Evolutionary conservation across 2,113 vertebrate genomes (phyloP).

Genomic region (Cyrtonyx montezumae): DNA sequence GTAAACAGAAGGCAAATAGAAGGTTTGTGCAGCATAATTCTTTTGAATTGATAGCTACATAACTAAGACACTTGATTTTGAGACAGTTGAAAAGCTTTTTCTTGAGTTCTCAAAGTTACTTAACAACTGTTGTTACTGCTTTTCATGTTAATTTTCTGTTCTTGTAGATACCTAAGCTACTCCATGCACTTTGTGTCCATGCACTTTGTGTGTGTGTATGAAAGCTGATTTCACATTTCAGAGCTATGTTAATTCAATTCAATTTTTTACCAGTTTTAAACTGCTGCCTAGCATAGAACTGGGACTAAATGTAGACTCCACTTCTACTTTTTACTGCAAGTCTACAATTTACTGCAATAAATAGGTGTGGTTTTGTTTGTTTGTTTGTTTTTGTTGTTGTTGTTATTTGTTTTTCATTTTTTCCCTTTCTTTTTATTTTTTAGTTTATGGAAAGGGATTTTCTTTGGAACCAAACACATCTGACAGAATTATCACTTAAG

Average conservation of each 20-base stretch:
- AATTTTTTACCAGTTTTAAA: neutral
- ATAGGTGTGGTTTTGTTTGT: too few relatives aligned
- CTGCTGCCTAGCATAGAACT: neutral
- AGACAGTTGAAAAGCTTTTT: neutral
- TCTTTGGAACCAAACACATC: neutral
- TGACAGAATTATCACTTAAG: accelerated
- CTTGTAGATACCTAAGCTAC: neutral
- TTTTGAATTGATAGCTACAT: neutral
- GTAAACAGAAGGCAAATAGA: neutral
- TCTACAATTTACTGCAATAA: too few relatives aligned
- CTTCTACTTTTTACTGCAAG: neutral
- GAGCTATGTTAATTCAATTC: neutral
- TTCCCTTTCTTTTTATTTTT: too few relatives aligned
- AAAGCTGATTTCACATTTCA: neutral
- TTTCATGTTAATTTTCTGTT: neutral
- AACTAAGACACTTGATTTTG: neutral
- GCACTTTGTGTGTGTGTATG: neutral
- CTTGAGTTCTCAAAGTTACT: neutral
- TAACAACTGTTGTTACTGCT: neutral
- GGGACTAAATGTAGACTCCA: neutral
- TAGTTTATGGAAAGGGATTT: neutral
- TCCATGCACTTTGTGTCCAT: neutral
- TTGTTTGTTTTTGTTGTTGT: too few relatives aligned
- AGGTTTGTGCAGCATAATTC: neutral
- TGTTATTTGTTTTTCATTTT: too few relatives aligned